Percentiles rank a stretch among this genome's conserved stretches.
Conservation (phyloP, 1,140 invertebrate species). For the Zelostemma sp. region DNA sequence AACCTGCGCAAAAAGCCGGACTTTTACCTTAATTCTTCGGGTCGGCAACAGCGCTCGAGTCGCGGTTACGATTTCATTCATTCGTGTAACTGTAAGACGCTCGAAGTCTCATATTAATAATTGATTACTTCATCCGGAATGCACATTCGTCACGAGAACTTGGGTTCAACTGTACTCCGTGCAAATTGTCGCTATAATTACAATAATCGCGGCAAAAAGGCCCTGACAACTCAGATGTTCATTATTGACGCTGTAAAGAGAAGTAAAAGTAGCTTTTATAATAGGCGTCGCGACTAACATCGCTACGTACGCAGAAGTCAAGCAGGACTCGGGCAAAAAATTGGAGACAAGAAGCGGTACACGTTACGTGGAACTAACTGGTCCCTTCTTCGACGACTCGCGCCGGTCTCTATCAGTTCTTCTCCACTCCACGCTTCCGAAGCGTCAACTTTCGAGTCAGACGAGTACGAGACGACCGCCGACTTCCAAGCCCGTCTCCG, state of each 20-base stretch:
- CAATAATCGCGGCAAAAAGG: slow-evolving; percentile 6
- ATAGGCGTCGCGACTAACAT: slow-evolving; percentile 14
- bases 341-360: slow-evolving; percentile 33
- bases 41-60: background rate
- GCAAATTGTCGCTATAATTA: slow-evolving; percentile 13
- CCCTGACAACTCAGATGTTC: slow-evolving; percentile 22
- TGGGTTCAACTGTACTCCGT: slow-evolving; percentile 7
- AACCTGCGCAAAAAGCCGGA: too few species aligned
- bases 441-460: slow-evolving; percentile 24
- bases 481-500: slow-evolving; percentile 8
- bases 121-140: slow-evolving; percentile 4
- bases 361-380: slow-evolving; percentile 41
- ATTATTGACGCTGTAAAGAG: slow-evolving; percentile 19
- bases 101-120: background rate
- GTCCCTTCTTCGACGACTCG: slow-evolving; percentile 18
- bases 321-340: slow-evolving; percentile 27
- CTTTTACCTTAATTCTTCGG: too few species aligned
- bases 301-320: slow-evolving; percentile 2
- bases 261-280: slow-evolving; percentile 33
- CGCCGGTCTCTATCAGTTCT: slow-evolving; percentile 16
- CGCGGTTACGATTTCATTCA: background rate
- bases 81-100: background rate
- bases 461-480: background rate
- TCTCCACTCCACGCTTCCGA: slow-evolving; percentile 12
- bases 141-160: background rate